Base-by-base conservation (phyloP, 2,888 invertebrate genomes). In the Galeruca laticollis region DNA sequence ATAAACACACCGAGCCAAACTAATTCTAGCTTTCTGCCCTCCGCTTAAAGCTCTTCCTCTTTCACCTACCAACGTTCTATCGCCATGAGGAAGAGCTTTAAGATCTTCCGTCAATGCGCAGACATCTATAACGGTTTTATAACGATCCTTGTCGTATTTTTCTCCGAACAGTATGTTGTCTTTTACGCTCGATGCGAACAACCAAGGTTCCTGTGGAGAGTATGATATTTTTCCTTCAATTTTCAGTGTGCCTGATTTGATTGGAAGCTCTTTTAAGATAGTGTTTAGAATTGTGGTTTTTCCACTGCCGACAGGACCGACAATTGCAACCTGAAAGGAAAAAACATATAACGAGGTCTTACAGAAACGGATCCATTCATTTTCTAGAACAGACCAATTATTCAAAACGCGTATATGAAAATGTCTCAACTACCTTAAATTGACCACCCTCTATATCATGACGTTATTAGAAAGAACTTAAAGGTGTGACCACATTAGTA, bases 1-100 rank as follows among this genome's bases (percentile, higher is more conserved):
- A 80, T 94, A 95, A 60, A 94, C 87, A 9, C 92, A 90, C 78
- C 94, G 87, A 0, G 93, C 94, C 60, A 96, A 86, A 83, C 93
- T 93, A 33, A 96, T 90, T 73, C 95, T 88, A 1, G 95, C 94
- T 82, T 90, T 90, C 84, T 95, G 95, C n/a, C 95, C 95, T 3
- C 95, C 95, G 51, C 94, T 94, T 11, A 96, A 84, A 2, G 92
- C 90, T 2, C 92, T 90, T 10, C 96, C 96, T 62, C 92, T 88
- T 71, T 96, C 95, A 2, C 95, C 95, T 1, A 96, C 93, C 66
- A 93, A 82, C 0, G 94, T 94, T 76, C 89, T 86, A 82, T 96
- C 96, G 6, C 93, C 93, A 75, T 91, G 88, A 0, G 93, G 91
- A 76, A 96, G 89, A 75, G 92, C 88, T 71, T 89, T 88, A 76